Base-by-base conservation (phyloP, 1,140 invertebrate species). In the Papilio glaucus region DNA sequence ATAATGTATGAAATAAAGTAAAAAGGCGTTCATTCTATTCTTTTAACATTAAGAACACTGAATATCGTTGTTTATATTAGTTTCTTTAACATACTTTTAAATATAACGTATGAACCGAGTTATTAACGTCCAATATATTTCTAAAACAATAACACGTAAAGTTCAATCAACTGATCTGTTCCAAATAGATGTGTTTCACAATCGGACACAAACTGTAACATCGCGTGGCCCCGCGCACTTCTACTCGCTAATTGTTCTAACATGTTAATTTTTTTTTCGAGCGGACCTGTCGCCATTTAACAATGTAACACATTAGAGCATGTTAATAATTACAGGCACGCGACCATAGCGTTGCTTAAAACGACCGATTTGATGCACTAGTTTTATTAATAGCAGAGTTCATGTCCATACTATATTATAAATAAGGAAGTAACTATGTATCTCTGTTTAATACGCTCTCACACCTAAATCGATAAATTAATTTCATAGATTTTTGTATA, bases 261-360 rank as follows among this genome's bases (percentile, higher is more conserved):
- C 74, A 75, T 72, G 72, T 81, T 77, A 81, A 73, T 75, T 12
- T 24, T 24, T 67, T 75, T 53, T 77, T 68, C 65, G 18, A 72
- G 42, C 63, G 42, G 21, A 37, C 18, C 72, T 72, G 61, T 65
- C 33, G 62, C 62, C 68, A 63, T 69, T 62, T 71, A 73, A 68
- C 70, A 71, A 74, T 62, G 63, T 73, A 77, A 77, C 73, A 77
- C 71, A 75, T 74, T 73, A 71, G 68, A 53, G 26, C 62, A 65
- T 65, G 69, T 74, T 61, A 74, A 68, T 70, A 41, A 72, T 72
- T 71, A 65, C 7, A 13, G 42, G 73, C 82, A 80, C 77, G 80
- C 78, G 76, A 79, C 79, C 37, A 69, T 75, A 72, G 69, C 77
- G 72, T 78, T 73, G 68, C 79, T 65, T 72, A 62, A 74, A 76